phyloP scores from a whole-genome alignment of 2,113 vertebrate genomes.

The Triplophysa tibetana region DNA sequence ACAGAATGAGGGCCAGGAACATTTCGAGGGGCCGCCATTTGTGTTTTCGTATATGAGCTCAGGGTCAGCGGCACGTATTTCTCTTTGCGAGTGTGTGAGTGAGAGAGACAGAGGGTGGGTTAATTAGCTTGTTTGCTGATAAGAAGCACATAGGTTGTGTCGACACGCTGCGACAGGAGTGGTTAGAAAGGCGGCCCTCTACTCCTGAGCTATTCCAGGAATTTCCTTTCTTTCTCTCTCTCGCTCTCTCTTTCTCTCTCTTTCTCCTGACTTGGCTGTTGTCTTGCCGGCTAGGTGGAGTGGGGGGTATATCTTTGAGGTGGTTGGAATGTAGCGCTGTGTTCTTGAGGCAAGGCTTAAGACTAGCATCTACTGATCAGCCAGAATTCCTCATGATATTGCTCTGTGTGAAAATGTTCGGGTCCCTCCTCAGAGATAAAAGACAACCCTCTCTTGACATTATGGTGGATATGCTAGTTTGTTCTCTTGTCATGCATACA shows the following conservation, averaged over 20 bases:
- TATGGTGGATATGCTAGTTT: neutral
- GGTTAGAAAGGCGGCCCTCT: constrained; percentile 39
- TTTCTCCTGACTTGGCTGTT: constrained; percentile 32
- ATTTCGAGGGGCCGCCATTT: constrained; percentile 13
- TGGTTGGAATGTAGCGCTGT: constrained; percentile 46
- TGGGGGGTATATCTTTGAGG: constrained; percentile 39
- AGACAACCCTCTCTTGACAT: neutral
- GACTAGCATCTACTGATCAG: constrained; percentile 38
- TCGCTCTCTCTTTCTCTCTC: constrained; percentile 3
- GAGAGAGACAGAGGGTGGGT: constrained; percentile 35
- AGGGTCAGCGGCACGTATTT: neutral
- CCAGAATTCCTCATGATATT: constrained; percentile 55
- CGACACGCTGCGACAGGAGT: constrained; percentile 44
- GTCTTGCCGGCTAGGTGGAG: constrained; percentile 44
- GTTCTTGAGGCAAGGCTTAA: constrained; percentile 43
- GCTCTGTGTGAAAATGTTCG: constrained; percentile 33
- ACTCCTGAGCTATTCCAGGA: constrained; percentile 56
- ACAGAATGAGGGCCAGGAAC: constrained; percentile 46
- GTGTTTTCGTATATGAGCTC: constrained; percentile 26
- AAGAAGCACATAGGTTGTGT: constrained; percentile 45
- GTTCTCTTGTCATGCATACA: no score
- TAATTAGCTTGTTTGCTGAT: constrained; percentile 52
- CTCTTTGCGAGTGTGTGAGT: neutral
- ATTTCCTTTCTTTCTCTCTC: constrained; percentile 50
- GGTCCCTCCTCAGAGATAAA: neutral